phyloP scores from a whole-genome alignment of 2,888 invertebrate species.

The Sinhomidia bicolor region DNA sequence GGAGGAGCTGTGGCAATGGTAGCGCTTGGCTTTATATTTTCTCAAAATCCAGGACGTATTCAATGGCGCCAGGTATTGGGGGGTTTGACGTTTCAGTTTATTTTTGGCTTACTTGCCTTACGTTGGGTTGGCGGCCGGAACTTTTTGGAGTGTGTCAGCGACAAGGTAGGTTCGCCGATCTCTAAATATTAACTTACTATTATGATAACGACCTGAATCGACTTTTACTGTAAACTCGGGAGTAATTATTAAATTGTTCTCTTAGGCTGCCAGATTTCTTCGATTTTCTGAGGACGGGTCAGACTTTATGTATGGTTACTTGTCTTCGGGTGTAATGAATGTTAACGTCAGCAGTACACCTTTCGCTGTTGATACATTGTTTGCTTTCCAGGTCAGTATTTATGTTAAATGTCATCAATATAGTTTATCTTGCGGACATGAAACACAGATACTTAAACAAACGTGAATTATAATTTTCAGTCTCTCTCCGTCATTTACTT shows the following conservation, averaged over 20 bases:
- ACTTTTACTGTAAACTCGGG: too few species aligned
- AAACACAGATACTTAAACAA: conserved; percentile 81
- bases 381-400: conserved; percentile 95
- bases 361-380: conserved; percentile 84
- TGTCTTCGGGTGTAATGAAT: conserved; percentile 74
- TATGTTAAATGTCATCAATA: too few species aligned
- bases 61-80: conserved; percentile 91
- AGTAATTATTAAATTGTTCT: too few species aligned
- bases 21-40: conserved; percentile 85
- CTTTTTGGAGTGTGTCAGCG: conserved; percentile 87
- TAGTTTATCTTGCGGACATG: too few species aligned
- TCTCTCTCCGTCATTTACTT: conserved; percentile 95
- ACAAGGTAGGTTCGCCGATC: too few species aligned
- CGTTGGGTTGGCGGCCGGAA: conserved; percentile 90
- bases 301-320: conserved; percentile 91
- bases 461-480: conserved; percentile 82
- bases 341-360: too few species aligned
- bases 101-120: conserved; percentile 92
- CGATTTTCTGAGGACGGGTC: conserved; percentile 90
- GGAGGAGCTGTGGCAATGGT: conserved; percentile 87
- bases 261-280: conserved; percentile 89
- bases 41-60: conserved; percentile 84
- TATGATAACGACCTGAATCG: too few species aligned
- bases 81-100: conserved; percentile 92
- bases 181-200: too few species aligned